phyloP scores from a whole-genome alignment of 2,888 invertebrate species.

The Dryomyza anilis region DNA sequence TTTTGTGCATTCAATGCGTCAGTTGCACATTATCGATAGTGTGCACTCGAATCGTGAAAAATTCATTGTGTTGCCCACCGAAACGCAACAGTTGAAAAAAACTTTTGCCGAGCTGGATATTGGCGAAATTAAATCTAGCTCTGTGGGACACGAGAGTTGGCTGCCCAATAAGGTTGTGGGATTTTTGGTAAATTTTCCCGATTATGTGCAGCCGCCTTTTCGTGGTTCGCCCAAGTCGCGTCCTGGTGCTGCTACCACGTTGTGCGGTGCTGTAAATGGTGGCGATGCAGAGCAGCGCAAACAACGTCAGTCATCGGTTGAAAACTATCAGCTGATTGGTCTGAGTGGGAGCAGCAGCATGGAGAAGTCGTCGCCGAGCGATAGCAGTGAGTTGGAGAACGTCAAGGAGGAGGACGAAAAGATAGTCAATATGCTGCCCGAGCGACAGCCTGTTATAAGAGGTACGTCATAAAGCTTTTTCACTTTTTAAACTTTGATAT shows the following conservation, averaged over 20 bases:
- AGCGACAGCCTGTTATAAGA: conserved; percentile 49
- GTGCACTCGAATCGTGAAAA: conserved; percentile 69
- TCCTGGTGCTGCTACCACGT: conserved; percentile 32
- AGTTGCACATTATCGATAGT: conserved; percentile 51
- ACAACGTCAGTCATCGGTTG: conserved; percentile 39
- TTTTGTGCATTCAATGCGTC: conserved; percentile 55
- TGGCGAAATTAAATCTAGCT: conserved; percentile 58
- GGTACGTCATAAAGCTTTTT: conserved; percentile 38
- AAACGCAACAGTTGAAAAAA: conserved; percentile 74
- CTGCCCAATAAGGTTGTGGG: conserved; percentile 55
- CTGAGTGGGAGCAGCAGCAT: conserved; percentile 48
- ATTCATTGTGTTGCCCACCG: conserved; percentile 73
- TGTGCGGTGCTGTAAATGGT: too few species aligned
- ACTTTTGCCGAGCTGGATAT: conserved; percentile 89
- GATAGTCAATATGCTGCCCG: conserved; percentile 50
- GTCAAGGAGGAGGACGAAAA: conserved; percentile 51
- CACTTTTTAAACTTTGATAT: not conserved
- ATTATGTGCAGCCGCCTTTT: conserved; percentile 53
- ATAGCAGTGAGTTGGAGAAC: conserved; percentile 66
- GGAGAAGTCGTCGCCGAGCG: conserved; percentile 64
- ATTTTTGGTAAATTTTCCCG: conserved; percentile 56
- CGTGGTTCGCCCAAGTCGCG: conserved; percentile 43
- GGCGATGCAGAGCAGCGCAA: conserved; percentile 36
- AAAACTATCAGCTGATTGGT: conserved; percentile 54
- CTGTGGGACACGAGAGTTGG: conserved; percentile 53